Conservation (phyloP, 2,797 vertebrate genomes). For the Microhierax caerulescens region DNA sequence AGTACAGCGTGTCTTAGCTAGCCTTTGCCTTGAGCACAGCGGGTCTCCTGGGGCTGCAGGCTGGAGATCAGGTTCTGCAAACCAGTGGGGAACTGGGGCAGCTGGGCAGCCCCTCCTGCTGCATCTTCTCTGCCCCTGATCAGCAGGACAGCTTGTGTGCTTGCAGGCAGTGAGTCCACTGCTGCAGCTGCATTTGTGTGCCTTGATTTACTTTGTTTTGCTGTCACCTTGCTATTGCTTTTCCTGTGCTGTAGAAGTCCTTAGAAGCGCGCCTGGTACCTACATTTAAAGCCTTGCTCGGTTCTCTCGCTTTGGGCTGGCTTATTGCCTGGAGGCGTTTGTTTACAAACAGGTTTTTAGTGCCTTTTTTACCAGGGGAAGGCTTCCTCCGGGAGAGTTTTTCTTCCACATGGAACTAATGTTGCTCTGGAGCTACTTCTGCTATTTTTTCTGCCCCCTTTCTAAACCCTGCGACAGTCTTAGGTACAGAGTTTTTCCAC, state of each 20-base stretch:
- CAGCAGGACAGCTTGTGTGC: rapidly evolving
- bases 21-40: background rate
- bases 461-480: background rate
- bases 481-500: background rate
- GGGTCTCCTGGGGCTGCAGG: background rate
- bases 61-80: background rate
- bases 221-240: background rate
- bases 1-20: rapidly evolving
- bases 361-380: background rate
- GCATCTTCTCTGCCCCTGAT: no score
- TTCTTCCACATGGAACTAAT: background rate
- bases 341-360: background rate
- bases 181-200: background rate
- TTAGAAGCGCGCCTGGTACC: rapidly evolving
- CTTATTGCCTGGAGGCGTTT: background rate
- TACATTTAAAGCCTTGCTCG: background rate
- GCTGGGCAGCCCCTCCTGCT: background rate
- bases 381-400: background rate
- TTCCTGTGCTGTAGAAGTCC: background rate
- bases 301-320: background rate
- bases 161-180: rapidly evolving
- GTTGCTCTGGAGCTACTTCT: background rate
- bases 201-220: background rate
- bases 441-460: background rate
- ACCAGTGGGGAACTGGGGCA: background rate